These are phyloP conservation scores for Lycocerus yunnanus DNA, from an alignment of 2,888 invertebrate species.

Conservation along the genomic window DNA sequence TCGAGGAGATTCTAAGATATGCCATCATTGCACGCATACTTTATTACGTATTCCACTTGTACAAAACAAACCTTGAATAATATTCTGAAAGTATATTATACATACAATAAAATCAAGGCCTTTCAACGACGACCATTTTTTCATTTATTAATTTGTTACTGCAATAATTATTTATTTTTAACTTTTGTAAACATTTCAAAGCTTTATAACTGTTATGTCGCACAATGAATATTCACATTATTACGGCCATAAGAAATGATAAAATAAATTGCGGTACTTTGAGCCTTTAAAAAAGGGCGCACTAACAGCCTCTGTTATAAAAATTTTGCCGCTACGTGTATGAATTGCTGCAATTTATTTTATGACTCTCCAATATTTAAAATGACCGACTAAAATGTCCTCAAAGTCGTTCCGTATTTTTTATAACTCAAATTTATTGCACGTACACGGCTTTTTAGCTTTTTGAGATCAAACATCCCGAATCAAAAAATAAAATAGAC, in stretches of 20 bases:
- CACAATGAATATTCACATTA: not conserved
- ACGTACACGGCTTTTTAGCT: not conserved
- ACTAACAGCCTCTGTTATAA: conserved; percentile 6
- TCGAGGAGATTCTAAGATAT: not conserved
- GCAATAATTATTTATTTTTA: not conserved
- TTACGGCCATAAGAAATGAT: not conserved
- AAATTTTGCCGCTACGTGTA: conserved; percentile 20
- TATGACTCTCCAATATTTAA: conserved; percentile 19
- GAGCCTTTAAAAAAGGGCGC: not conserved
- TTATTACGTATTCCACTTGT: not conserved
- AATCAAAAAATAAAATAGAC: not conserved
- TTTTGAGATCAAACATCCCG: not conserved
- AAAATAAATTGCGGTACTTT: not conserved
- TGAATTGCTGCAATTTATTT: conserved; percentile 26
- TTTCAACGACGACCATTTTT: not conserved
- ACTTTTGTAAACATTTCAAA: not conserved
- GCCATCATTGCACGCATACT: not conserved
- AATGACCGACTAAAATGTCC: conserved; percentile 6
- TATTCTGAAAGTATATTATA: not conserved
- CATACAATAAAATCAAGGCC: not conserved
- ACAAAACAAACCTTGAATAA: conserved; percentile 4
- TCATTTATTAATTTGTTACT: not conserved
- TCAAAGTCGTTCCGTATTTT: not conserved
- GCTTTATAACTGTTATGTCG: not conserved
- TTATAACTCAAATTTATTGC: not conserved